A percentile compares a stretch with the other conserved stretches of the same genome.
phyloP scores from a whole-genome alignment of 2,888 invertebrate genomes.

The Arctia plantaginis region DNA sequence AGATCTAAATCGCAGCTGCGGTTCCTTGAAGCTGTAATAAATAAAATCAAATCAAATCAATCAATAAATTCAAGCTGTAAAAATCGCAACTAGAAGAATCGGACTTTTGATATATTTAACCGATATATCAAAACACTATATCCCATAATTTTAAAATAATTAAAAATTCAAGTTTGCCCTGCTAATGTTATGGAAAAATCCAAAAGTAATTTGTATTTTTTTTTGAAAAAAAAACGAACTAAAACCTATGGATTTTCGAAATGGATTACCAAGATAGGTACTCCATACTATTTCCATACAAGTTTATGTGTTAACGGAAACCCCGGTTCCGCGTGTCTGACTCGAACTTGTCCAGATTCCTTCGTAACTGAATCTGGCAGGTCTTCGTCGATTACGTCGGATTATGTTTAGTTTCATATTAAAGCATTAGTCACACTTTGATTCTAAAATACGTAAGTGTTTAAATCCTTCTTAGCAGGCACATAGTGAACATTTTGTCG shows the following conservation, averaged over 20 bases:
- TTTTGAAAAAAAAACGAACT: not conserved
- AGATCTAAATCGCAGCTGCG: no score
- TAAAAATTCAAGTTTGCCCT: no score
- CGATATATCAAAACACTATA: no score
- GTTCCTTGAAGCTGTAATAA: no score
- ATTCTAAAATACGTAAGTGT: not conserved
- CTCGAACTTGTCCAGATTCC: not conserved
- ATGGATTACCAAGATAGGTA: no score
- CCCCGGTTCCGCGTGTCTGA: not conserved
- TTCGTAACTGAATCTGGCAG: slow-evolving; percentile 32
- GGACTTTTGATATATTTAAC: no score
- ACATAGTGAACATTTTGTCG: not conserved
- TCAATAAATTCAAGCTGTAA: no score
- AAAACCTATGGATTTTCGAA: not conserved
- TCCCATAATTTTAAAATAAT: no score
- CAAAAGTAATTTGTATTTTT: no score
- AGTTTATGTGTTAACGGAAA: not conserved
- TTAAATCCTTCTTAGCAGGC: not conserved
- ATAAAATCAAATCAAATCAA: no score
- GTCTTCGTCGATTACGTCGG: slow-evolving; percentile 36
- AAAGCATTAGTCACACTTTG: slow-evolving; percentile 4
- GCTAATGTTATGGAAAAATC: no score
- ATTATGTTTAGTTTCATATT: slow-evolving; percentile 34
- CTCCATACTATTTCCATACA: not conserved
- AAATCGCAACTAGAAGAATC: no score